A percentile compares a stretch with the other conserved stretches of the same genome.
Conservation (phyloP, 2,797 vertebrate species). For the Protosalanx chinensis region DNA sequence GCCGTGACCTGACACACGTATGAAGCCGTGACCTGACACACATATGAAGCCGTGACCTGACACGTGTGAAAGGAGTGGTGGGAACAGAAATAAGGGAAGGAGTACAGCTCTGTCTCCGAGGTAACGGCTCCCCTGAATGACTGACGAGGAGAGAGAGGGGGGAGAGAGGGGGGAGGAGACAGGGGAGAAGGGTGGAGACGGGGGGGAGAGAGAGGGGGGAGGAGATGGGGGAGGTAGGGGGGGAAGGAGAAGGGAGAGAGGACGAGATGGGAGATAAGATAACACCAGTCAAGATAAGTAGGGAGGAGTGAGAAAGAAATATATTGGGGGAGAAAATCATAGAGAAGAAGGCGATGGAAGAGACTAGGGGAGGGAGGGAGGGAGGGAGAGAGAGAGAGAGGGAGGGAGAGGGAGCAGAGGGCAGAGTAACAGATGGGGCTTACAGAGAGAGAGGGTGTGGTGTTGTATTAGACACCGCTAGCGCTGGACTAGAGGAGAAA, state of each 20-base stretch:
- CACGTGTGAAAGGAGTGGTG: background rate
- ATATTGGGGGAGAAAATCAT: conserved; percentile 16
- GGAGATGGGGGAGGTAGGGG: background rate
- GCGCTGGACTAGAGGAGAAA: conserved; percentile 56
- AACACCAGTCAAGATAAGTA: background rate
- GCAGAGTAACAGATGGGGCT: conserved; percentile 64
- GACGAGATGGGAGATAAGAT: conserved; percentile 29
- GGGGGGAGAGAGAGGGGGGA: background rate
- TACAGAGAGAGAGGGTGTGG: conserved; percentile 57
- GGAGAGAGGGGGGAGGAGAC: background rate
- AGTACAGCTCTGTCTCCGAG: background rate
- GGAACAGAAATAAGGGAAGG: background rate
- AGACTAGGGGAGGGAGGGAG: background rate
- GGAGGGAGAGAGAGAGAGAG: background rate
- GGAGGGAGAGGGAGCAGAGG: conserved; percentile 28
- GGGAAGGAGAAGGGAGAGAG: background rate
- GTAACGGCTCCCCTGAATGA: too few species aligned
- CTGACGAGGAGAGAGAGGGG: background rate
- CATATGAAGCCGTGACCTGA: background rate
- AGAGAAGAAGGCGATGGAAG: conserved; percentile 13
- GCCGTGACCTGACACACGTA: background rate
- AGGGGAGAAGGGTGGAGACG: background rate
- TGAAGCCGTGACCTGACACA: background rate
- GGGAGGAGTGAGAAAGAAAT: conserved; percentile 19
- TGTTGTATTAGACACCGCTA: conserved; percentile 61